Conservation (phyloP, 2,888 invertebrate species). For the Tetranychus piercei region DNA sequence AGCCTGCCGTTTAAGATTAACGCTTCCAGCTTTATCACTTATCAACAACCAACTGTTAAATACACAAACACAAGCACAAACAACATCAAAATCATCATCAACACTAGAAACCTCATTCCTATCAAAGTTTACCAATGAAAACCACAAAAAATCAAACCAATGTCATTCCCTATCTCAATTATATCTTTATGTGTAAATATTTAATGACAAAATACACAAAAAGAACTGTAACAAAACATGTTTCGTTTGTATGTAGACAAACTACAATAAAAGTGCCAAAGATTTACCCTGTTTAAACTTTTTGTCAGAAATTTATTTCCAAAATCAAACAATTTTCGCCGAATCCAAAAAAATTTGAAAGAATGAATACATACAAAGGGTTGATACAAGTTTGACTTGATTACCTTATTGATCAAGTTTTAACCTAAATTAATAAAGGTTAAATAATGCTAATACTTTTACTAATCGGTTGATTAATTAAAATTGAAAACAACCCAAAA, state of each 20-base stretch:
- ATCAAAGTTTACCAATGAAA: neutral
- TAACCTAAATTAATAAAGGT: neutral
- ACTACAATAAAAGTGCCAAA: neutral
- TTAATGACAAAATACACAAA: neutral
- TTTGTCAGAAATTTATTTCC: neutral
- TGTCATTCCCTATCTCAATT: neutral
- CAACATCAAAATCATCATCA: neutral
- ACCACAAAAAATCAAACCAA: neutral
- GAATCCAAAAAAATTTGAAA: neutral
- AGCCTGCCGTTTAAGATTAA: neutral
- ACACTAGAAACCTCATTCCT: neutral
- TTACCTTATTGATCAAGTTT: neutral
- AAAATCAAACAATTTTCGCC: neutral
- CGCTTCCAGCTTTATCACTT: neutral
- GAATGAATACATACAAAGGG: neutral
- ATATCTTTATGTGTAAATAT: neutral
- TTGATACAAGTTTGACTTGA: neutral
- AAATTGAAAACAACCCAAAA: neutral
- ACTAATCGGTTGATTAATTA: neutral
- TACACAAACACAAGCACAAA: neutral
- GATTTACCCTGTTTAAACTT: neutral
- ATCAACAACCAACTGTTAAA: too few species aligned
- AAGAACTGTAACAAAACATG: neutral
- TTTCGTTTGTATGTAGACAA: neutral
- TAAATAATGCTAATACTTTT: neutral